These are phyloP conservation scores for Eustalomyia histrio DNA, from an alignment of 2,888 invertebrate genomes.

Conservation along the genomic window DNA sequence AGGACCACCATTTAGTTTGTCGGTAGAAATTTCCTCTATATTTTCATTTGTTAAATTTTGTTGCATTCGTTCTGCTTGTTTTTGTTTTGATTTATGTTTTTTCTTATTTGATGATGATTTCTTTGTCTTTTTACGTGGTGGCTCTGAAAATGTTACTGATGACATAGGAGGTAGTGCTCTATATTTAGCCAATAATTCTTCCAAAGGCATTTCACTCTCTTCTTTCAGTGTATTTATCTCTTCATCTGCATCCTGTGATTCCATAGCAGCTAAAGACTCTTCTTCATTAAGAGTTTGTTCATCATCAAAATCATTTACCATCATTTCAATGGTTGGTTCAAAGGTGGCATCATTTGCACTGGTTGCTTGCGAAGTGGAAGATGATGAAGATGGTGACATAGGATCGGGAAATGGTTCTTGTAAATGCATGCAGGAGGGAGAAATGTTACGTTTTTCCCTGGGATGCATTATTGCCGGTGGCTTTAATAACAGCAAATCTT, in stretches of 20 bases:
- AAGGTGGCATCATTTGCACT: slow-evolving; percentile 82
- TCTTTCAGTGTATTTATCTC: slow-evolving; percentile 93
- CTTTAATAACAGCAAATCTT: background rate
- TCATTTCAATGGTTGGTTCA: slow-evolving; percentile 97
- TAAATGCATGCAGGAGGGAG: slow-evolving; percentile 44
- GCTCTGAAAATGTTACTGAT: slow-evolving; percentile 68
- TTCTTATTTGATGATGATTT: slow-evolving; percentile 65
- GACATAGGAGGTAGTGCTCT: slow-evolving; percentile 82
- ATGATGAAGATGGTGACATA: slow-evolving; percentile 75
- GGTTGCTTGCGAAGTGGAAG: slow-evolving; percentile 71
- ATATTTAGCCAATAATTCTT: slow-evolving; percentile 94
- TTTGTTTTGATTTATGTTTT: slow-evolving; percentile 55
- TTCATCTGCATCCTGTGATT: slow-evolving; percentile 90
- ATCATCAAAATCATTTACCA: slow-evolving; percentile 98
- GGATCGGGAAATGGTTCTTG: slow-evolving; percentile 66
- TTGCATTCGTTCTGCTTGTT: background rate
- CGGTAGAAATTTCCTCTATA: background rate
- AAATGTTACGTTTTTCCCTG: slow-evolving; percentile 58
- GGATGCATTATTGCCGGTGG: slow-evolving; percentile 30
- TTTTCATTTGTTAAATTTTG: background rate
- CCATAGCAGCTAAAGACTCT: slow-evolving; percentile 94
- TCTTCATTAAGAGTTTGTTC: slow-evolving; percentile 98
- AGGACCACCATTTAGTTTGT: background rate
- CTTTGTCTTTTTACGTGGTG: slow-evolving; percentile 61
- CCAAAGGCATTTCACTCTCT: slow-evolving; percentile 98